These are phyloP conservation scores for Coreius guichenoti DNA, from an alignment of 2,797 vertebrate genomes.

Conservation along the genomic window DNA sequence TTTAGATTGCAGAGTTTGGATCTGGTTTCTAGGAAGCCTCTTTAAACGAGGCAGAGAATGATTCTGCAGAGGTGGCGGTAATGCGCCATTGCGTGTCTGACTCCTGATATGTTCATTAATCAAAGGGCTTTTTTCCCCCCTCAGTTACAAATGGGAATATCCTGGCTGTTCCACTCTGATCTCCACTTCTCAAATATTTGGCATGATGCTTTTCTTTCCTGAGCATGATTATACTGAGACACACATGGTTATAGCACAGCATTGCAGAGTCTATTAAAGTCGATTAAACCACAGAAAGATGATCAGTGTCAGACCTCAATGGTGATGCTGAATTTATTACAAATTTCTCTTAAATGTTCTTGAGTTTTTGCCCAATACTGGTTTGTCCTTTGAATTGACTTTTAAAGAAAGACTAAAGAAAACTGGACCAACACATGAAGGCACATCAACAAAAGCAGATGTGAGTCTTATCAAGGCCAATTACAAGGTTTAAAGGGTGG, in stretches of 20 bases:
- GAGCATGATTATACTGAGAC: slow-evolving; percentile 44
- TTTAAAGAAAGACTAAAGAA: not conserved
- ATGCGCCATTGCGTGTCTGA: slow-evolving; percentile 31
- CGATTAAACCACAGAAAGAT: slow-evolving; percentile 13
- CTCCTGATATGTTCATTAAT: slow-evolving; percentile 46
- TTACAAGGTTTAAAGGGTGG: not conserved
- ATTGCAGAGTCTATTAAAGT: slow-evolving; percentile 9
- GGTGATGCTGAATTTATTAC: slow-evolving; percentile 2
- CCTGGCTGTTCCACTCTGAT: slow-evolving; percentile 43
- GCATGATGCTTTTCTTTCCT: slow-evolving; percentile 36
- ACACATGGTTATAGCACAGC: slow-evolving; percentile 23
- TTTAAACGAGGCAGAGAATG: slow-evolving; percentile 37
- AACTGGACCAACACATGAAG: not conserved
- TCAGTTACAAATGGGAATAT: slow-evolving; percentile 36
- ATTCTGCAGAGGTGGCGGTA: slow-evolving; percentile 34
- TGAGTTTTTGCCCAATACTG: not conserved
- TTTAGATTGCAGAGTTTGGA: slow-evolving; percentile 5
- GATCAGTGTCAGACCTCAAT: not conserved
- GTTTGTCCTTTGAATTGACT: not conserved
- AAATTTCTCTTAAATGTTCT: not conserved
- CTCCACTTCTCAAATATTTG: slow-evolving; percentile 47
- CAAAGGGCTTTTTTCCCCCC: slow-evolving; percentile 33
- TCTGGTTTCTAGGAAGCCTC: slow-evolving; percentile 20
- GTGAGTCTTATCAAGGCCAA: not conserved
- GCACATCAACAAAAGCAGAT: not conserved